phyloP scores from a whole-genome alignment of 2,888 invertebrate genomes.

The Eustalomyia histrio region DNA sequence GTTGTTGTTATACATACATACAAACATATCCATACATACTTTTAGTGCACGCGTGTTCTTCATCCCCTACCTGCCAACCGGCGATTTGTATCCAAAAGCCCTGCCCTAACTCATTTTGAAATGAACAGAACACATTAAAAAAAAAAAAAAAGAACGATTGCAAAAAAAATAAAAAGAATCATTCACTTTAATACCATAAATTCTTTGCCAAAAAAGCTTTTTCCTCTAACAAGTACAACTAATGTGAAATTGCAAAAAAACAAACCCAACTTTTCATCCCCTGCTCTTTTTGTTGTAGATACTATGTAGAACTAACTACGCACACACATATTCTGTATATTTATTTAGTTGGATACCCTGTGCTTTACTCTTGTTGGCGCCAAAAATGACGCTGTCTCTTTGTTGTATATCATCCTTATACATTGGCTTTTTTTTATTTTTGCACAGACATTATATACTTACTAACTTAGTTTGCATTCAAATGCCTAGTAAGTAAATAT shows the following conservation, averaged over 20 bases:
- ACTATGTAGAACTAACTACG: neutral
- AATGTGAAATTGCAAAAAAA: constrained; percentile 1
- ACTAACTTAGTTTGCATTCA: constrained; percentile 24
- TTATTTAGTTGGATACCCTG: constrained; percentile 30
- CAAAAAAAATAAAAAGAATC: constrained; percentile 6
- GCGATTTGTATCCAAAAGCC: constrained; percentile 25
- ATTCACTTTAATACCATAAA: constrained; percentile 55
- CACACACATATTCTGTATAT: neutral
- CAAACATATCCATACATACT: neutral
- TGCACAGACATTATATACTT: constrained; percentile 9
- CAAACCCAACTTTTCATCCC: neutral
- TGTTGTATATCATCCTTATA: constrained; percentile 22
- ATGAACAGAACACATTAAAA: constrained; percentile 12
- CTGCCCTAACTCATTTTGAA: constrained; percentile 49
- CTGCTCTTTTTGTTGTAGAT: constrained; percentile 9
- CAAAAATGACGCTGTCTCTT: constrained; percentile 53
- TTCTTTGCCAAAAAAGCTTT: constrained; percentile 64
- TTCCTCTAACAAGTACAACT: constrained; percentile 13
- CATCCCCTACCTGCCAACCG: constrained; percentile 33
- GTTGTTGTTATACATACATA: neutral
- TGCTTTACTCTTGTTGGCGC: constrained; percentile 55
- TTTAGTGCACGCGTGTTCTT: constrained; percentile 42
- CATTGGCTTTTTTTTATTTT: neutral
- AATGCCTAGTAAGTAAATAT: constrained; percentile 7
- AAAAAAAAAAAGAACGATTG: neutral